A percentile compares a stretch with the other conserved stretches of the same genome.
phyloP scores from a whole-genome alignment of 2,113 vertebrate genomes.

The Petroica traversi region DNA sequence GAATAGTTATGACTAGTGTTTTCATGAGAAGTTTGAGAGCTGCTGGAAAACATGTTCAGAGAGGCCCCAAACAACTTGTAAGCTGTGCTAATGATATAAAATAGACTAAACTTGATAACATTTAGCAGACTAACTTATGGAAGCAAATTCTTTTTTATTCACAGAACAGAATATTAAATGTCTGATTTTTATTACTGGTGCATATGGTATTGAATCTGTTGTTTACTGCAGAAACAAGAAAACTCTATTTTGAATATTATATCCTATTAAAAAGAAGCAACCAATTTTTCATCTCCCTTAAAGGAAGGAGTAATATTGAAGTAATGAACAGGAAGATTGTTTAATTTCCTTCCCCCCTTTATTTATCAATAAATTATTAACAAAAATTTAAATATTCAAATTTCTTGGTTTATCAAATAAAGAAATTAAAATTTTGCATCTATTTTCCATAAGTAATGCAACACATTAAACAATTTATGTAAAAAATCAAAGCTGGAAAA shows the following conservation, averaged over 20 bases:
- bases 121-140: constrained; percentile 1
- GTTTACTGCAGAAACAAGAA: background rate
- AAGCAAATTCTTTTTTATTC: background rate
- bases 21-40: background rate
- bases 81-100: background rate
- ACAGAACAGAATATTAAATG: background rate
- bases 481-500: background rate
- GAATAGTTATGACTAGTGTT: background rate
- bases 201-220: background rate
- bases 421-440: background rate
- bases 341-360: background rate
- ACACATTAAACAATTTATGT: background rate
- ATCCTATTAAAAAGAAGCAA: background rate
- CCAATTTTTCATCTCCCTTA: background rate
- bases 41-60: constrained; percentile 29
- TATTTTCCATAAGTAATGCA: background rate
- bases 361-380: background rate
- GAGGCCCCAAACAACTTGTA: background rate
- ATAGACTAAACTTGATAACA: background rate
- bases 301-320: background rate
- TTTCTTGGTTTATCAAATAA: background rate
- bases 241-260: background rate
- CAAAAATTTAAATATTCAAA: background rate
- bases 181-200: constrained; percentile 11
- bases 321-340: background rate